Conservation (phyloP, 1,140 invertebrate species). For the Nylanderia fulva region DNA sequence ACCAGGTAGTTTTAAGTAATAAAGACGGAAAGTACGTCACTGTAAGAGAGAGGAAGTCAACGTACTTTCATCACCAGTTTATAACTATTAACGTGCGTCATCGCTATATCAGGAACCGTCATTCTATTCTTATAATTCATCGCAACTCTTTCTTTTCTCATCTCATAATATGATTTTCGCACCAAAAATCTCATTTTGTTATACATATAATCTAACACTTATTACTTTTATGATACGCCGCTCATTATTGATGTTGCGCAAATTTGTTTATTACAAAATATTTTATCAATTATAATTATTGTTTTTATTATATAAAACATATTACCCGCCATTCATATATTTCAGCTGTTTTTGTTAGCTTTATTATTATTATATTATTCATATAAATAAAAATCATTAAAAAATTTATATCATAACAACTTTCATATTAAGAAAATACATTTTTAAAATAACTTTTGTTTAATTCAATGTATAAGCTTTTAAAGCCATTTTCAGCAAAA, state of each 20-base stretch:
- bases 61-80: slow-evolving; percentile 70
- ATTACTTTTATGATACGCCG: not conserved
- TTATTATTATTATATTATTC: no score
- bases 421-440: no score
- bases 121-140: slow-evolving; percentile 55
- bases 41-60: slow-evolving; percentile 41
- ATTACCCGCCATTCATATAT: no score
- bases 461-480: no score
- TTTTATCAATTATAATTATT: not conserved
- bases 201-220: not conserved
- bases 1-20: slow-evolving; percentile 48
- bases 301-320: no score
- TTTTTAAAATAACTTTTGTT: no score
- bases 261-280: not conserved
- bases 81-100: slow-evolving; percentile 72
- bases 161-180: not conserved
- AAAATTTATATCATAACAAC: no score
- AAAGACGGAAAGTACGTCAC: slow-evolving; percentile 34
- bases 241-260: not conserved
- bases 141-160: not conserved
- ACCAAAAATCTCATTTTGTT: not conserved
- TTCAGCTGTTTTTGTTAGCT: no score
- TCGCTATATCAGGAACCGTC: slow-evolving; percentile 37
- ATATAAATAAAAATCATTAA: no score
- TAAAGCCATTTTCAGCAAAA: no score